Evolutionary conservation across 2,797 vertebrate species (phyloP), one percentile per base, ranked within the genome.

Genomic region (Enteromius afrohamiltoni): DNA sequence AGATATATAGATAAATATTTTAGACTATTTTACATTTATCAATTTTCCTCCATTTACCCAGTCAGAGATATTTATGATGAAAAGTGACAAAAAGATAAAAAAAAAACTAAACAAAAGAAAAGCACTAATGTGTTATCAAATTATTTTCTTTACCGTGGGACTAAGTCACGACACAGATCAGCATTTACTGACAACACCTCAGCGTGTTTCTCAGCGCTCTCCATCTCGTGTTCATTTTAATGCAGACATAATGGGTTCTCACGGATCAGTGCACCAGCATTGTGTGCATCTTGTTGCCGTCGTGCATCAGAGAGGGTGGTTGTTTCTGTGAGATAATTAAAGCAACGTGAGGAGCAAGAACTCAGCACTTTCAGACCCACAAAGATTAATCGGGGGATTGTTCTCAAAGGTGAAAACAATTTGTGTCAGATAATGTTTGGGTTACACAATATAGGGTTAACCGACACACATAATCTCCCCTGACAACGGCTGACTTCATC

Each of bases 181-280:
- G 45, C 40, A 1, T 79, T 62, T 62, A 40, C 26, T n/a, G 53
- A 64, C 67, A 49, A 47, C 34, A 60, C 73, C 62, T 69, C 60
- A 53, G 65, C 31, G 26, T 45, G 51, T 31, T 49, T 31, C 71
- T 62, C 68, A 76, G 53, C 80, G 79, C 88, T 85, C 86, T 88
- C 79, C 74, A 75, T 88, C 89, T 58, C 9, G 51, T 89, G 85
- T 85, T 90, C 85, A 89, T 83, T 91, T 91, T 85, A 86, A 91
- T 92, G 85, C 87, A 91, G 86, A 90, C 88, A 91, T 91, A 91
- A 94, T 88, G 89, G 90, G 88, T 89, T 92, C 88, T 86, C 88
- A 89, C 85, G 88, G 89, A 91, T 90, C 86, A 85, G 79, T 92
- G 90, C 89, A 68, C 88, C 80, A 89, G 85, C 85, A 87, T 90